Base-by-base conservation (phyloP, 2,888 invertebrate species). In the Sesamia inferens region DNA sequence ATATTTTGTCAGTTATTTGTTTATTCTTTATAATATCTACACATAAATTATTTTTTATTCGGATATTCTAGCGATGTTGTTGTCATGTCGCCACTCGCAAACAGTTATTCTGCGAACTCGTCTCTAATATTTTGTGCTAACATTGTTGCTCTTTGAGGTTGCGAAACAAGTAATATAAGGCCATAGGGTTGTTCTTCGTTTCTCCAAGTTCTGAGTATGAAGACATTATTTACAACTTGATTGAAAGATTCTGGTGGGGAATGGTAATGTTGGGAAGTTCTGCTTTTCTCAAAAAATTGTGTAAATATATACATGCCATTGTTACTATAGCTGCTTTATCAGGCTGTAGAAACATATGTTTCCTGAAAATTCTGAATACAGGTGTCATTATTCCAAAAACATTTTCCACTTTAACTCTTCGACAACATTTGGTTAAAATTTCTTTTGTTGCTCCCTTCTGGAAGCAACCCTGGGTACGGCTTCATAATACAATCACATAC, bases 331-430 rank as follows among this genome's bases (percentile, higher is more conserved):
- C n/a, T 42, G 61, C 61, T n/a, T 19, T 62, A 44, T 44, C 42
- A 13, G 61, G 61, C 22, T 62, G 42, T 22, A 19, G 42, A 13
- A 62, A n/a, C 61, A 62, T 62, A 44, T 42, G 42, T n/a, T 62
- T 62, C 22, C n/a, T 62, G n/a, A 62, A 62, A 62, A 62, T 42
- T 62, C 61, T n/a, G 13, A 62, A 62, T 44, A 62, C 22, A 22
- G 44, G 44, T 62, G 61, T 14, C 61, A 62, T 62, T 47, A 47
- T 47, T 13, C 47, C 47, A 47, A 47, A 47, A 47, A 47, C 47
- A 47, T 47, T 6, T 47, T 62, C 42, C 13, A 44, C 61, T 22
- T n/a, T 44, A 44, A 62, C 44, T 44, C 42, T n/a, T 31, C 16
- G 24, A 59, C 55, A 55, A 55, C 22, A 19, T 55, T 55, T 22